Evolutionary conservation across 35 echinoderm and acorn worm species (phyloP).

Genomic region (Apostichopus californicus): DNA sequence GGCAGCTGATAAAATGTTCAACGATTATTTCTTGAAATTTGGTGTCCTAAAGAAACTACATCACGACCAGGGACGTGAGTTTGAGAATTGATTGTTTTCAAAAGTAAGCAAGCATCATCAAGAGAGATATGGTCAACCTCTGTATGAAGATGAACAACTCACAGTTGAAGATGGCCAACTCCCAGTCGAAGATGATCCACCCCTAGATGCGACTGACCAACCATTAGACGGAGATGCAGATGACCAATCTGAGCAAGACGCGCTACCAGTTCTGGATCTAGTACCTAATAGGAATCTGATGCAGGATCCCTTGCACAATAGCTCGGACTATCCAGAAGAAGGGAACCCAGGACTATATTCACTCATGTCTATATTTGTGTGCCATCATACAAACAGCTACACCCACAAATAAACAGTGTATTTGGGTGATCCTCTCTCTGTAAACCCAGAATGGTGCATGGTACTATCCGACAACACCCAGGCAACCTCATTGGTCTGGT

Average conservation of each 20-base stretch:
- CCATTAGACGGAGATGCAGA: not conserved
- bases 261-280: no score
- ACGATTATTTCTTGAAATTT: conserved; percentile 60
- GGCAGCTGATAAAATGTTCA: conserved; percentile 4
- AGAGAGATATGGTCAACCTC: not conserved
- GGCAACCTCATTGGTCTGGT: no score
- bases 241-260: not conserved
- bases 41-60: conserved; percentile 56
- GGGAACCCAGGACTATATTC: not conserved
- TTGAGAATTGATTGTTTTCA: conserved; percentile 36
- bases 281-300: not conserved
- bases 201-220: no score
- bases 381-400: not conserved
- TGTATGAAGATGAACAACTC: not conserved
- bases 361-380: not conserved
- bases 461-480: no score
- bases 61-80: conserved; percentile 36
- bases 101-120: not conserved
- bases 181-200: no score
- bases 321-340: not conserved
- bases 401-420: not conserved
- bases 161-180: no score
- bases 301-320: not conserved
- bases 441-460: no score
- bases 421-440: not conserved